phyloP scores from a whole-genome alignment of 2,888 invertebrate species.

The Sepioteuthis lessoniana region DNA sequence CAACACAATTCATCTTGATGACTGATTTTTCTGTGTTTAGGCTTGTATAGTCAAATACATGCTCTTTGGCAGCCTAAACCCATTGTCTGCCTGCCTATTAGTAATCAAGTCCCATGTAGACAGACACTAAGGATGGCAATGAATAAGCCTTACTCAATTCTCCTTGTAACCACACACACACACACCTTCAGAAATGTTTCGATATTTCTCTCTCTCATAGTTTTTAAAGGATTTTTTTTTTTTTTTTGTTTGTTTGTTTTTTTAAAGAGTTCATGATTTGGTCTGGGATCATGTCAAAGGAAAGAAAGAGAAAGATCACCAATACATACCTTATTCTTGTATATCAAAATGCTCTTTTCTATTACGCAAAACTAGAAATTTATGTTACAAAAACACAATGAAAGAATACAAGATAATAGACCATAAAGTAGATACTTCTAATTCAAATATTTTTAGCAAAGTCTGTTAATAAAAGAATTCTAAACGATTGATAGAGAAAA shows the following conservation, averaged over 20 bases:
- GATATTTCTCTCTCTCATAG: not conserved
- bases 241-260: too few relatives aligned
- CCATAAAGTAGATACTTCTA: not conserved
- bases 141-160: not conserved
- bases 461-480: not conserved
- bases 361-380: not conserved
- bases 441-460: not conserved
- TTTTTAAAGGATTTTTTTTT: not conserved
- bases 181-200: not conserved
- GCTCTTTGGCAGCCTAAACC: constrained; percentile 18
- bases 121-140: not conserved
- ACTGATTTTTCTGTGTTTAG: not conserved
- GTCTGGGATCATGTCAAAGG: not conserved
- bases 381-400: too few relatives aligned
- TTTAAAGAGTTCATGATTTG: not conserved
- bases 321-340: not conserved
- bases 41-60: not conserved
- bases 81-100: not conserved
- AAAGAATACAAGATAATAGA: not conserved
- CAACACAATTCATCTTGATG: not conserved
- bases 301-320: not conserved
- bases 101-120: not conserved
- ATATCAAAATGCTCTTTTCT: not conserved
- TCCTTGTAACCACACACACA: not conserved
- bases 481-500: not conserved